Evolutionary conservation across 2,113 vertebrate species (phyloP).

Genomic region (Hippoglossus stenolepis): DNA sequence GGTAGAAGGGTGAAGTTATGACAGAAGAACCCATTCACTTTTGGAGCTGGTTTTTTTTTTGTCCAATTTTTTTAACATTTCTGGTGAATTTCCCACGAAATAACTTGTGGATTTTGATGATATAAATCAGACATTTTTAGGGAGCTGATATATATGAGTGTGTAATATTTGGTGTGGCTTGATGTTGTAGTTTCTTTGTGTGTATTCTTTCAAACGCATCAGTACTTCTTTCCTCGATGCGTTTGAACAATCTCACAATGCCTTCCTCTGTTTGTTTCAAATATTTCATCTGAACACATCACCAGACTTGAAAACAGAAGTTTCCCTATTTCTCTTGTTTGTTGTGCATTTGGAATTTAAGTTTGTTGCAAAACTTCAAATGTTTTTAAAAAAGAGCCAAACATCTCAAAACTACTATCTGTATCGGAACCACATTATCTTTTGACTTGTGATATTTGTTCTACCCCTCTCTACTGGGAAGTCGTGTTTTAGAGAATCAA

Average conservation of each 20-base stretch:
- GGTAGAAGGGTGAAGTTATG: too few relatives aligned
- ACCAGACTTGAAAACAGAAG: conserved; percentile 36
- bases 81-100: too few relatives aligned
- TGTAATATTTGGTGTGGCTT: too few relatives aligned
- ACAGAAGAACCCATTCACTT: too few relatives aligned
- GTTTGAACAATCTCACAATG: conserved; percentile 36
- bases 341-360: background rate
- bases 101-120: too few relatives aligned
- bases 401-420: conserved; percentile 23
- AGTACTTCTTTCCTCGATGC: conserved; percentile 11
- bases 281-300: conserved; percentile 42
- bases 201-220: background rate
- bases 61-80: too few relatives aligned
- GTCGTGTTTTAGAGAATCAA: conserved; percentile 21
- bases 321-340: conserved; percentile 3
- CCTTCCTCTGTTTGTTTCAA: conserved; percentile 35
- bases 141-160: too few relatives aligned
- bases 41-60: too few relatives aligned
- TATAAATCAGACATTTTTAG: too few relatives aligned
- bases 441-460: conserved; percentile 9
- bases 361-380: conserved; percentile 10
- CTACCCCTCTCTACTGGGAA: background rate
- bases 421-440: conserved; percentile 1
- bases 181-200: too few relatives aligned
- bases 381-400: conserved; percentile 9